Evolutionary conservation across 37 sponge, comb jelly and placozoan species (phyloP).

Genomic region (Hormiphora californensis): DNA sequence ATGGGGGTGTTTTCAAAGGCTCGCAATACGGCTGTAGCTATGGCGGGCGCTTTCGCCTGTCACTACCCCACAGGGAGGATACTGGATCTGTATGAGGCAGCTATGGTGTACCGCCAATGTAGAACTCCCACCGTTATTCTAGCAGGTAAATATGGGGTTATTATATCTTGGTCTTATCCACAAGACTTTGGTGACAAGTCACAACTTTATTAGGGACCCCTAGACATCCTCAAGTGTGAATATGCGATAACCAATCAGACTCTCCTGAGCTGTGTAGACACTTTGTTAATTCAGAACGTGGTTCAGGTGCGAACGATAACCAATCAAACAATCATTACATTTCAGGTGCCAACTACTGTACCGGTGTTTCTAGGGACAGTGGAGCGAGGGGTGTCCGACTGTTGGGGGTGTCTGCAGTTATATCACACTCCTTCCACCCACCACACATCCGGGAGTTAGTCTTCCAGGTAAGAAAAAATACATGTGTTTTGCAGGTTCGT

Average conservation of each 20-base stretch:
- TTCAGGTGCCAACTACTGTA: constrained; percentile 6
- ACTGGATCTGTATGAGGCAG: constrained; percentile 28
- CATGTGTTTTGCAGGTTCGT: too few species aligned
- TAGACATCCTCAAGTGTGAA: too few species aligned
- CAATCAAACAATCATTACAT: too few species aligned
- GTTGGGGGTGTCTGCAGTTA: constrained; percentile 16
- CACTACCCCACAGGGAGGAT: constrained; percentile 2
- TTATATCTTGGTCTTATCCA: neutral
- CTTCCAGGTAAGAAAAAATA: too few species aligned
- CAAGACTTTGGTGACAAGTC: too few species aligned
- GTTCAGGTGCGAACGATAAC: too few species aligned
- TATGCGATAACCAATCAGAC: too few species aligned
- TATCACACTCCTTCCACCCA: constrained; percentile 14
- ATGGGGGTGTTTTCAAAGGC: neutral
- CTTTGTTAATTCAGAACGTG: too few species aligned
- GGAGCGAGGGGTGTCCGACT: constrained; percentile 32
- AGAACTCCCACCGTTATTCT: neutral
- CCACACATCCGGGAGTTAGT: constrained; percentile 1
- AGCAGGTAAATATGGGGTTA: neutral
- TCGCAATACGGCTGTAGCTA: neutral
- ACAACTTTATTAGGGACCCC: too few species aligned
- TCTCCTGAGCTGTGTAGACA: too few species aligned
- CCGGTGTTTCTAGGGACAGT: constrained; percentile 12
- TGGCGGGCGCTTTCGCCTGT: neutral
- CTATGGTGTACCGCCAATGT: neutral